Evolutionary conservation across 2,113 vertebrate genomes (phyloP), one percentile per base, ranked within the genome.

Genomic region (Mastomys coucha): DNA sequence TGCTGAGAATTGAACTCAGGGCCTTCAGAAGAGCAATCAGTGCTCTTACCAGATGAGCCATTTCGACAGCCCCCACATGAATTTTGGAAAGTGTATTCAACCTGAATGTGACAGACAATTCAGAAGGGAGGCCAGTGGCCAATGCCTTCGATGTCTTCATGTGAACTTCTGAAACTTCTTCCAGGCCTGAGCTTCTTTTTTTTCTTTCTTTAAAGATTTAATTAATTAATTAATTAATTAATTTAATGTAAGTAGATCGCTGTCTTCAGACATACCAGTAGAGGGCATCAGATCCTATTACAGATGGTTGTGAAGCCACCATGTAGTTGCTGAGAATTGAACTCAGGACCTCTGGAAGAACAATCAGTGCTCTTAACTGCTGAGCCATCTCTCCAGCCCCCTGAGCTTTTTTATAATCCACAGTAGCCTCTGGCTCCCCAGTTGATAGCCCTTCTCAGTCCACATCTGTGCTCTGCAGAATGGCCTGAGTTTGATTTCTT

Each of bases 401-500:
- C 69, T 45, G 42, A 53, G 28, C 87, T 82, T 67, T 42, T 75
- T 33, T 42, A 69, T 84, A 65, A 4, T 28, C 11, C 72, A 2
- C 24, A 16, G 69, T 28, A 26, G 31, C 26, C 36, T 80, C 36
- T 69, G 24, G 36, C 14, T 95, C 28, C 53, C 51, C 12, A 42
- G 53, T 82, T 14, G 17, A 9, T 42, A 63, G 45, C 58, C 60
- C 33, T 78, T 5, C 0, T 81, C 14, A 56, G 82, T 42, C 67
- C 89, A 16, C 5, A 76, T 78, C 72, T 88, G 51, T 92, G 60
- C 67, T 86, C 1, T 51, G 1, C 28, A 42, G 56, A 24, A 39
- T 65, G 91, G 26, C 24, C 58, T 33, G 31, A 88, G 33, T 88
- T 93, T 96, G 36, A 19, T 80, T 73, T 95, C 75, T 78, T n/a